phyloP scores from a whole-genome alignment of 35 echinoderm and acorn worm genomes.

The Acanthaster planci region DNA sequence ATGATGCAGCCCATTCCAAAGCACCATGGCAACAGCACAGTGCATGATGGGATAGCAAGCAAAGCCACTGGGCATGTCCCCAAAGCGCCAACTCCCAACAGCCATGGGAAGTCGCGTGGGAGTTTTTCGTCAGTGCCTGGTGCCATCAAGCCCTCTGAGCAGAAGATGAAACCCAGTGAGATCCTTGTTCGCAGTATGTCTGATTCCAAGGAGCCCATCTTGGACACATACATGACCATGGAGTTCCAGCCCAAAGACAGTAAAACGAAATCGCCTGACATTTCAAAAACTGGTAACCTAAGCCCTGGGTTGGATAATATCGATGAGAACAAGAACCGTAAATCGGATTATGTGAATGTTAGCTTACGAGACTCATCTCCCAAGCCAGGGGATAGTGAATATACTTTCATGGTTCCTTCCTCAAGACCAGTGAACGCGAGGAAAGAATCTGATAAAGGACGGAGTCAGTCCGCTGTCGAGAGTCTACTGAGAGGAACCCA shows the following conservation, averaged over 20 bases:
- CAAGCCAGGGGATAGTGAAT: slow-evolving; percentile 1
- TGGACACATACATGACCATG: slow-evolving; percentile 72
- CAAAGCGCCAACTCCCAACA: slow-evolving; percentile 1
- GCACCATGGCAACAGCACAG: slow-evolving; percentile 21
- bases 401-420: slow-evolving; percentile 18
- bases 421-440: not conserved
- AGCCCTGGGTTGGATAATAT: not conserved
- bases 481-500: not conserved
- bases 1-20: slow-evolving; percentile 13
- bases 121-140: not conserved
- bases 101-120: not conserved
- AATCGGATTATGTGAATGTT: slow-evolving; percentile 22
- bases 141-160: not conserved
- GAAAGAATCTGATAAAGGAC: slow-evolving; percentile 30
- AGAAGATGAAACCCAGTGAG: slow-evolving; percentile 7
- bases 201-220: slow-evolving; percentile 28
- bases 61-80: slow-evolving; percentile 3
- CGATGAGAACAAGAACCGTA: not conserved
- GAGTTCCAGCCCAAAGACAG: slow-evolving; percentile 52
- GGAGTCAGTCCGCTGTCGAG: not conserved
- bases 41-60: slow-evolving; percentile 20
- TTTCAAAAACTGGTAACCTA: not conserved
- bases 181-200: not conserved
- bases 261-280: not conserved
- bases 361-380: not conserved